Conservation (phyloP, 1,140 invertebrate species). For the Bombus sibiricus region DNA sequence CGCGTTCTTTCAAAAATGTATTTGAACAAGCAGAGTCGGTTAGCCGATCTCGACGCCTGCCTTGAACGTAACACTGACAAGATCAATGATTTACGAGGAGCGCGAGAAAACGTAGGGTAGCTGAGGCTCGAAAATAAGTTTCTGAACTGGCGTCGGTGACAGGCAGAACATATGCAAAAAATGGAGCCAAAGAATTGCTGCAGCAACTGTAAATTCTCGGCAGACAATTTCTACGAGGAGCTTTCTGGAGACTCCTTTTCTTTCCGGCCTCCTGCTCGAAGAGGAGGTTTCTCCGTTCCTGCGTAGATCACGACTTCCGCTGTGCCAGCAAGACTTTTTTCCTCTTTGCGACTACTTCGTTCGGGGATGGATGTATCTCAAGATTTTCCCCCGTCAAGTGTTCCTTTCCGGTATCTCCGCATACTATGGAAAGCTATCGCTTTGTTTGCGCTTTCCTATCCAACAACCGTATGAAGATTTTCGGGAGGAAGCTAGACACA, state of each 20-base stretch:
- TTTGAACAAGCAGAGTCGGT: neutral
- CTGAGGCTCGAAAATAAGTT: constrained; percentile 73
- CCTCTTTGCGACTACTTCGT: neutral
- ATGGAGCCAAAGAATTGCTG: constrained; percentile 65
- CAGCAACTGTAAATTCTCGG: constrained; percentile 76
- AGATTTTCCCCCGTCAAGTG: constrained; percentile 43
- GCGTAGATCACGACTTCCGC: constrained; percentile 51
- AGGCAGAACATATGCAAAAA: constrained; percentile 74
- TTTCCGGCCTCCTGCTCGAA: constrained; percentile 9
- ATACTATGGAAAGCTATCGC: constrained; percentile 45
- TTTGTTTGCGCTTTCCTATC: constrained; percentile 54
- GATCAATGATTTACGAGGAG: constrained; percentile 79
- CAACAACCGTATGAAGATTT: constrained; percentile 43
- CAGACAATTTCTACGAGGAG: constrained; percentile 74
- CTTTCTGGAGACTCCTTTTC: constrained; percentile 34
- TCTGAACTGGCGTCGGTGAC: constrained; percentile 72
- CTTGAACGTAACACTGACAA: constrained; percentile 42
- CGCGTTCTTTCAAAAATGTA: neutral
- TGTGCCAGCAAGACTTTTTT: constrained; percentile 42
- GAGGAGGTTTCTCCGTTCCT: constrained; percentile 3
- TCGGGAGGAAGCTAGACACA: constrained; percentile 29
- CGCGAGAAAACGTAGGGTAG: constrained; percentile 45
- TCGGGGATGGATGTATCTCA: constrained; percentile 48
- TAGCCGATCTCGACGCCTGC: neutral
- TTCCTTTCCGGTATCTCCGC: constrained; percentile 16